phyloP scores from a whole-genome alignment of 1,140 invertebrate genomes.

The Stegodyphus mimosarum region DNA sequence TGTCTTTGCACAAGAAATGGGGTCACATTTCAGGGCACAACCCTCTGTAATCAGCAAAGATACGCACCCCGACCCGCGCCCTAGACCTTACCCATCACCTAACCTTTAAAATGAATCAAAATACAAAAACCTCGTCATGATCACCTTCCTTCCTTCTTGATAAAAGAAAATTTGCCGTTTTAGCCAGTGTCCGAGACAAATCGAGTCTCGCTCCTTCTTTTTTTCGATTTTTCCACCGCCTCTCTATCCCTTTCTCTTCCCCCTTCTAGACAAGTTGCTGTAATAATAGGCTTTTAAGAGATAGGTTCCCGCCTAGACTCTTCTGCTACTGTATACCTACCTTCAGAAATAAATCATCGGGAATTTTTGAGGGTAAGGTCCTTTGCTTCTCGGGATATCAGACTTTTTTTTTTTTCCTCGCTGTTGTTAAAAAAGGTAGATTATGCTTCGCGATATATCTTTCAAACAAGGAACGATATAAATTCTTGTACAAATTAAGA shows the following conservation, averaged over 20 bases:
- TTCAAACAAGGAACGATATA: too few species aligned
- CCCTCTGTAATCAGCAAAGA: not conserved
- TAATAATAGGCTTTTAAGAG: slow-evolving; percentile 14
- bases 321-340: too few species aligned
- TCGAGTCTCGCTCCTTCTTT: not conserved
- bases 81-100: not conserved
- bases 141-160: too few species aligned
- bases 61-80: slow-evolving; percentile 11
- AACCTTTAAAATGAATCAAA: too few species aligned
- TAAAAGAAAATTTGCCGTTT: not conserved
- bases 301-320: not conserved
- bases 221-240: too few species aligned
- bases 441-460: too few species aligned
- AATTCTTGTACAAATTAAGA: too few species aligned
- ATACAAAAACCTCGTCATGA: too few species aligned
- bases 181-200: slow-evolving; percentile 20
- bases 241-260: too few species aligned
- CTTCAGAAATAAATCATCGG: slow-evolving; percentile 5
- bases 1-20: not conserved
- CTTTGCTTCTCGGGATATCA: not conserved
- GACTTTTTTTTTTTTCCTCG: too few species aligned
- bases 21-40: not conserved
- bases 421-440: too few species aligned
- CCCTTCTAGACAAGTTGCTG: not conserved
- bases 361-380: slow-evolving; percentile 10